Base-by-base conservation (phyloP, 2,888 invertebrate genomes). In the Archaeoteleia sp. region DNA sequence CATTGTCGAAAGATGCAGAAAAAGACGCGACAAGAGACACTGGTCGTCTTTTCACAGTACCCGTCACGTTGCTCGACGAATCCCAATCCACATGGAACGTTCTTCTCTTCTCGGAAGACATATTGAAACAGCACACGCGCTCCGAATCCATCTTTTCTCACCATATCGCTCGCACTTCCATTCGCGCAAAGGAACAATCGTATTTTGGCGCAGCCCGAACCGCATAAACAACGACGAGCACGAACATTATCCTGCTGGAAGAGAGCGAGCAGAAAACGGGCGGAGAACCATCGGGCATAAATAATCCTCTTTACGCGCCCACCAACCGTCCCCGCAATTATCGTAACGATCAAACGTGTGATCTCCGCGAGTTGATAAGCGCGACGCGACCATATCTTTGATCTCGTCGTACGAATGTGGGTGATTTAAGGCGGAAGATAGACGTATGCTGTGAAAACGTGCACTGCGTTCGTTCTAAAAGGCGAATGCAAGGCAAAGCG, bases 11-110 rank as follows among this genome's bases (percentile, higher is more conserved):
- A 49, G 63, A 67, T 53, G 53, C 70, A 14, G 40, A 34, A 30
- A 42, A 46, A 8, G 62, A 58, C 4, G 13, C 32, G 10, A 8
- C 9, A 12, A 46, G 87, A 0, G 91, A 90, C 20, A 88, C 87
- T 49, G 90, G 89, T 70, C 92, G 87, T 71, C 91, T 86, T 80
- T 91, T 92, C 1, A 92, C 91, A 1, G 92, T 93, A 8, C 92
- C 92, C 0, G 92, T 93, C 79, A 88, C 88, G 20, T 89, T 86
- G 14, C 91, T 92, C 27, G 92, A 91, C 14, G 90, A 91, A 81
- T 92, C 92, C 92, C 92, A 93, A 80, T 92, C 92, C 70, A 90
- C 83, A 84, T 79, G 80, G 30, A 78, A 81, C 1, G 78, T 81
- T 35, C 77, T 70, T 51, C 81, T 74, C 39, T 76, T 79, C 10